Base-by-base conservation (phyloP, 2,113 vertebrate species). In the Synodontis membranacea region DNA sequence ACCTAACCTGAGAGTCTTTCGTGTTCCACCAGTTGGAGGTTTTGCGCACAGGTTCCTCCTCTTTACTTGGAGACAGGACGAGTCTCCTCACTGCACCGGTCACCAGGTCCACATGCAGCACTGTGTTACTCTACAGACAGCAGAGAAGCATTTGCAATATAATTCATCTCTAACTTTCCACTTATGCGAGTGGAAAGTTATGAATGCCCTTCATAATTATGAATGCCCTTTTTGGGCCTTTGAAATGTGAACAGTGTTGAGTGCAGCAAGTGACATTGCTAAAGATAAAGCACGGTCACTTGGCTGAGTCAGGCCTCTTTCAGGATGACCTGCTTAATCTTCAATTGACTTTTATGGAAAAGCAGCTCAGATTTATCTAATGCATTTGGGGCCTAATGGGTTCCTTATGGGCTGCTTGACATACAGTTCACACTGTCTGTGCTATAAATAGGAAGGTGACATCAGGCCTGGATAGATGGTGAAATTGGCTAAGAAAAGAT, bases 81-180 rank as follows among this genome's bases (percentile, higher is more conserved):
- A 99, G 95, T 9, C 93, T 94, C 52, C 91, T 95, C 87, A 98
- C 93, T 34, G 96, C 91, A 1, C 95, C 96, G 0, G 88, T 96
- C 0, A 85, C 92, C 84, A 96, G 92, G 91, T 99, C 96, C 91
- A 99, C 25, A 83, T 98, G 92, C 37, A 99, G 91, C 85, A 99
- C 94, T 0, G 95, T 94, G 89, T 98, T 97, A 89, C 94, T 97
- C 98, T 99, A 80, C 19, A 89, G 70, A 81, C 9, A 86, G 37
- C 15, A 83, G 37, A 86, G 50, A 72, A 39, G 21, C 23, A 50
- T 23, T 66, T n/a, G 44, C 12, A 70, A n/a, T 37, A 14, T 48
- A 54, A 44, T 58, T 83, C 31, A 66, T 19, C 44, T 1, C 6
- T 46, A 10, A 46, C 17, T 72, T 64, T 58, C 64, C 8, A 34